These are phyloP conservation scores for Caenorhabditis panamensis DNA, from an alignment of 2,888 invertebrate species.

Conservation along the genomic window DNA sequence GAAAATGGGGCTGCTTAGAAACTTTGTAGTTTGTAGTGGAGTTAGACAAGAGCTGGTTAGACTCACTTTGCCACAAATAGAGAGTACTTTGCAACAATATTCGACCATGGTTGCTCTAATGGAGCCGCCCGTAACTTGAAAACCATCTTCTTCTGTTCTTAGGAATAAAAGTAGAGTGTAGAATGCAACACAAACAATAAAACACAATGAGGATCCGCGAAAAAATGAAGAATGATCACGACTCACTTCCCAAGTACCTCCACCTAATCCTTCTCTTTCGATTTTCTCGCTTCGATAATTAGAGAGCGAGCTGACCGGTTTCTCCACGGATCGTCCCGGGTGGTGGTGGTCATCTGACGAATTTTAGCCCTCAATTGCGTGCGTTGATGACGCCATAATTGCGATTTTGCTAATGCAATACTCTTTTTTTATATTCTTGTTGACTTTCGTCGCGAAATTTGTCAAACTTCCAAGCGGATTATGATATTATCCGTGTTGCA, in stretches of 20 bases:
- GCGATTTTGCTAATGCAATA: conserved; percentile 4
- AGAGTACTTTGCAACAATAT: conserved; percentile 70
- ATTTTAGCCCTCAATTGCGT: conserved; percentile 18
- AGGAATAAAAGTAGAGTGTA: too few relatives aligned
- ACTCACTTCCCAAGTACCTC: conserved; percentile 19
- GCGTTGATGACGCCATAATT: conserved; percentile 15
- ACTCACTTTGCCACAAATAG: conserved; percentile 72
- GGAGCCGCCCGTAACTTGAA: conserved; percentile 62
- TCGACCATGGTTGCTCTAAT: conserved; percentile 73
- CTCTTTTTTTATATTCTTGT: conserved; percentile 10
- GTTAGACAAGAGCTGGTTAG: background rate
- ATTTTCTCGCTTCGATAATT: conserved; percentile 31
- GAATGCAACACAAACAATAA: background rate
- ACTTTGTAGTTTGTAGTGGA: background rate
- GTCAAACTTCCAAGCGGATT: conserved; percentile 1
- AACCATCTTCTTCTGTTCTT: background rate
- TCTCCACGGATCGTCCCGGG: background rate
- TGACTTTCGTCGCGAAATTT: background rate
- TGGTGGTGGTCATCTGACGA: conserved; percentile 22
- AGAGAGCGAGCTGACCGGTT: conserved; percentile 15
- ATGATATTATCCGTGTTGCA: background rate
- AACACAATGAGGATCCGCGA: background rate
- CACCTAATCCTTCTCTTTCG: conserved; percentile 18
- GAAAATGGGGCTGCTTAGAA: background rate
- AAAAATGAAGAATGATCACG: too few relatives aligned